Conservation (phyloP, 2,113 vertebrate species). For the Oxyruncus cristatus region DNA sequence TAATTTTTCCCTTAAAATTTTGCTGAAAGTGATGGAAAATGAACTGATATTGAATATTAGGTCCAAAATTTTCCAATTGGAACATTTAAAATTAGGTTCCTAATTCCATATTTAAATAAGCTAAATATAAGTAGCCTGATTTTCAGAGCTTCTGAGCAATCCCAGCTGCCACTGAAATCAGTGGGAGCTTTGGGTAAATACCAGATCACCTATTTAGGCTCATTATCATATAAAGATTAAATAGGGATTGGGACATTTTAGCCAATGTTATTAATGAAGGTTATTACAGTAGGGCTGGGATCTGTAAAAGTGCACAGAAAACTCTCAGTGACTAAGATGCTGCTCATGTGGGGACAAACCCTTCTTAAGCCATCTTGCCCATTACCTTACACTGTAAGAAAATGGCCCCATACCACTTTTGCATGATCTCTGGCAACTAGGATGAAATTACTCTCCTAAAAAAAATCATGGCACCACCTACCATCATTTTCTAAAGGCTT, state of each 20-base stretch:
- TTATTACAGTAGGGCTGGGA: not conserved
- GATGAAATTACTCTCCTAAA: not conserved
- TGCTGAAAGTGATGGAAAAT: not conserved
- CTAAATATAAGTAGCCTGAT: conserved; percentile 44
- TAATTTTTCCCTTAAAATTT: not conserved
- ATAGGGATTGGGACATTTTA: not conserved
- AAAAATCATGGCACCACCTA: not conserved
- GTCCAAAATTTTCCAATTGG: not conserved
- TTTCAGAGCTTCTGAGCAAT: conserved; percentile 46
- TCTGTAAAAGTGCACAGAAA: not conserved
- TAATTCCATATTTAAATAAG: not conserved
- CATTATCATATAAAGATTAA: not conserved
- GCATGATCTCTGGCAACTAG: not conserved
- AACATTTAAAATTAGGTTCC: conserved; percentile 8
- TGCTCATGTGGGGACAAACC: not conserved
- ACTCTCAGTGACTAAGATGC: not conserved
- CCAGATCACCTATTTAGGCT: conserved; percentile 7
- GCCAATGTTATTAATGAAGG: not conserved
- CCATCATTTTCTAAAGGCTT: not conserved
- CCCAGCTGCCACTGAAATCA: conserved; percentile 39
- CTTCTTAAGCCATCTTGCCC: not conserved
- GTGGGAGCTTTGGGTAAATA: conserved; percentile 37
- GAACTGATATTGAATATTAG: not conserved
- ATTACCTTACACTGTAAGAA: rapidly evolving
- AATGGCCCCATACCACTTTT: not conserved